These are phyloP conservation scores for Melanotaenia pygmaea DNA, from an alignment of 2,797 vertebrate genomes.

Conservation along the genomic window DNA sequence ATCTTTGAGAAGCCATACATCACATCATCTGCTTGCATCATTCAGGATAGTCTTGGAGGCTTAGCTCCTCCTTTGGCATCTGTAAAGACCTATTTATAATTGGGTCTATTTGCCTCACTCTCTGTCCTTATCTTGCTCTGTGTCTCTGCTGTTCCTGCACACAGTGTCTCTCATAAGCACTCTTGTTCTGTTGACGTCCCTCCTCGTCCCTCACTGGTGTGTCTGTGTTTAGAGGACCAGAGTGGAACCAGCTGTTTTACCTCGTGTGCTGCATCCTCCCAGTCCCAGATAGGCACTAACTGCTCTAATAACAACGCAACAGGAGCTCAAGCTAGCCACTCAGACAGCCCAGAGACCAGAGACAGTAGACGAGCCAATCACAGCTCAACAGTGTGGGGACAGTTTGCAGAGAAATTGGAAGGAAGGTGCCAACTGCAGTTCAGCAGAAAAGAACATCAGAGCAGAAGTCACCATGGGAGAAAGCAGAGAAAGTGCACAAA, in stretches of 20 bases:
- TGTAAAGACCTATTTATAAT: slow-evolving; percentile 82
- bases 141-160: slow-evolving; percentile 37
- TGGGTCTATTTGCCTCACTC: slow-evolving; percentile 73
- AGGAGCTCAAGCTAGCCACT: slow-evolving; percentile 60
- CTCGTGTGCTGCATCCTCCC: slow-evolving; percentile 54
- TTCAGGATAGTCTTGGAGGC: slow-evolving; percentile 74
- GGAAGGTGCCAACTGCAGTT: slow-evolving; percentile 61
- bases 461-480: slow-evolving; percentile 63
- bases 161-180: slow-evolving; percentile 40
- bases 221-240: slow-evolving; percentile 67
- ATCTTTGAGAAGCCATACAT: slow-evolving; percentile 74
- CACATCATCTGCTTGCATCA: slow-evolving; percentile 76
- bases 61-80: slow-evolving; percentile 77
- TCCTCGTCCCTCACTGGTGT: slow-evolving; percentile 20
- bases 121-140: slow-evolving; percentile 54
- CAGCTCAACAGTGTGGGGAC: slow-evolving; percentile 54
- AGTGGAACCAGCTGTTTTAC: slow-evolving; percentile 76
- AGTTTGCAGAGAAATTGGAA: slow-evolving; percentile 60
- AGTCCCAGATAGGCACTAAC: slow-evolving; percentile 70
- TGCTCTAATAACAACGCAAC: slow-evolving; percentile 74
- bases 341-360: slow-evolving; percentile 62
- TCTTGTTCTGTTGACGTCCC: slow-evolving; percentile 42
- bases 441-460: slow-evolving; percentile 71
- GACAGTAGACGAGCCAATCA: slow-evolving; percentile 63
- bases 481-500: slow-evolving; percentile 43